These are phyloP conservation scores for Seriola dumerili DNA, from an alignment of 2,113 vertebrate genomes.

Conservation along the genomic window DNA sequence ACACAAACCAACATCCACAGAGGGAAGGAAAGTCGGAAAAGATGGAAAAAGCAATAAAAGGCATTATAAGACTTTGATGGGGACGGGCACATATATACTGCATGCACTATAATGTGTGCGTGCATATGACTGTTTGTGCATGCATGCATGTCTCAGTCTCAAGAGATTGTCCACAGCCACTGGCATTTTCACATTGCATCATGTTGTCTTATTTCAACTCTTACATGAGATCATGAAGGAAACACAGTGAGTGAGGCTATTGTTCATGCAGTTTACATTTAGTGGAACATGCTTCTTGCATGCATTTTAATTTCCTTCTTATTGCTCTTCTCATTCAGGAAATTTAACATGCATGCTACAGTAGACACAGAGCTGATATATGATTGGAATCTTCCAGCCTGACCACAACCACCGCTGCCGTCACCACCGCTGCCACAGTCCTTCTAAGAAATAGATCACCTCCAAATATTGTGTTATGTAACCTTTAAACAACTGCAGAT, in stretches of 20 bases:
- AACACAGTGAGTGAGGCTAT: not conserved
- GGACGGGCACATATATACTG: not conserved
- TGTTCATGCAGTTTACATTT: conserved; percentile 16
- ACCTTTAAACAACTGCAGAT: conserved; percentile 77
- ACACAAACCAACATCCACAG: not conserved
- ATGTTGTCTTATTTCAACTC: conserved; percentile 31
- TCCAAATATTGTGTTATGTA: conserved; percentile 73
- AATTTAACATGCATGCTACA: conserved; percentile 50
- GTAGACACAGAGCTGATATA: conserved; percentile 46
- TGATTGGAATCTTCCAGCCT: conserved; percentile 57
- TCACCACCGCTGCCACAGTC: conserved; percentile 59
- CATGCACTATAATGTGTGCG: conserved; percentile 1
- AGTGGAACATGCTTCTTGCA: conserved; percentile 8
- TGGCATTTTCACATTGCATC: conserved; percentile 23
- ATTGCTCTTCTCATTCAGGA: conserved; percentile 21
- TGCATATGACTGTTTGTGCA: conserved; percentile 20
- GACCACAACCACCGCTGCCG: conserved; percentile 64
- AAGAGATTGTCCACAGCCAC: conserved; percentile 24
- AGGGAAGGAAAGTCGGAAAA: conserved; percentile 6
- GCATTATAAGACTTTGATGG: not conserved
- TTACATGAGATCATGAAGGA: conserved; percentile 26
- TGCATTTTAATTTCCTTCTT: conserved; percentile 29
- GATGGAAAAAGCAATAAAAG: conserved; percentile 13
- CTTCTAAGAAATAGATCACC: conserved; percentile 69
- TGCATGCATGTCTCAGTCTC: conserved; percentile 39